Evolutionary conservation across 2,113 vertebrate species (phyloP), one percentile per base, ranked within the genome.

Genomic region (Terrapene triunguis): DNA sequence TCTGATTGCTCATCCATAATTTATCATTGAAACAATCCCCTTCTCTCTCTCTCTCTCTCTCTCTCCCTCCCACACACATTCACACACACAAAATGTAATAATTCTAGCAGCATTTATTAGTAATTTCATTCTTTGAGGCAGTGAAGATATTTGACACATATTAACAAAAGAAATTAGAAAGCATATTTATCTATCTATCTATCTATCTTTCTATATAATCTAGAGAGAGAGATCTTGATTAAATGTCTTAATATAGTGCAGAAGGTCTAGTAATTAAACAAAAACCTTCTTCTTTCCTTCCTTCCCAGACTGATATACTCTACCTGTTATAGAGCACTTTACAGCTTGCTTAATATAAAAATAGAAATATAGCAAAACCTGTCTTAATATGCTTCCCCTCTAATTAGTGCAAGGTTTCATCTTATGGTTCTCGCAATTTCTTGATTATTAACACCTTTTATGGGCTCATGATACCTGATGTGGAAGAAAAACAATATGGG

Each of bases 101-200:
- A 8, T 72, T 69, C 82, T 92, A 82, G 87, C 95, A 94, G 88
- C 50, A 89, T 81, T 83, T 65, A 92, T 95, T 79, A 65, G 57
- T 1, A 0, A 72, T 93, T 90, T 94, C 14, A 14, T 94, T 90
- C 62, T 69, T 76, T 89, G 14, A 83, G 84, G 27, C 90, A 82
- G 82, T 83, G 84, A 48, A 90, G 87, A 25, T 50, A n/a, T 54
- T 91, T 9, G 22, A 32, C 78, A 21, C 29, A 6, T 80, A 50
- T 84, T 74, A 93, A 83, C 82, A 94, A 87, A 55, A 81, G 69
- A 55, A 27, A 62, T 82, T 82, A 82, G 78, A 13, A 78, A 42
- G 5, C 27, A 35, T 50, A 50, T 50, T 12, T 50, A 13, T 50
- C 11, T 50, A 48, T 10, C 47, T 48, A 50, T 42, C 42, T 42